phyloP scores from a whole-genome alignment of 2,888 invertebrate genomes.

The Embidobia sp. region DNA sequence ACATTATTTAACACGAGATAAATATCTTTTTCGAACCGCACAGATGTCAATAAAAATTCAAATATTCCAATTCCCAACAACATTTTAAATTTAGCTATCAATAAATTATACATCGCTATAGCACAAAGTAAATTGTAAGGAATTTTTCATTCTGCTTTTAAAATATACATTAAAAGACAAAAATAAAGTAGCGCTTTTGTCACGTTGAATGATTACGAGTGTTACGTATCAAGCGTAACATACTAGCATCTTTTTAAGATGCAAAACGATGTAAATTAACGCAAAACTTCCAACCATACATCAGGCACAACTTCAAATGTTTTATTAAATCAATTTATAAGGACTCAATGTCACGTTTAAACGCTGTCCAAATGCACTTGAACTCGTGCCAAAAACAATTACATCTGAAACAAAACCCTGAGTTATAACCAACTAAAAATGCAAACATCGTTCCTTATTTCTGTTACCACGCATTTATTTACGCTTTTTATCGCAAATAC shows the following conservation, averaged over 20 bases:
- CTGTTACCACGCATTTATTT: not conserved
- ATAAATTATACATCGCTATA: constrained; percentile 33
- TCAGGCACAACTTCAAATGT: constrained; percentile 78
- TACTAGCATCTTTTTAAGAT: constrained; percentile 29
- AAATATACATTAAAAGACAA: constrained; percentile 1
- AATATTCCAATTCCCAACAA: constrained; percentile 12
- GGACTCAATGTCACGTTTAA: constrained; percentile 53
- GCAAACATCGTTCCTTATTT: constrained; percentile 13
- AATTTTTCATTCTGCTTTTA: constrained; percentile 9
- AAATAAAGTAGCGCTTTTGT: constrained; percentile 44
- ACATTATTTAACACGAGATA: constrained; percentile 26
- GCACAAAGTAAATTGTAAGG: constrained; percentile 34
- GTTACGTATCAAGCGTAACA: constrained; percentile 36
- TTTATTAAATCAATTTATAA: constrained; percentile 77
- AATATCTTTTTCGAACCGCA: not conserved
- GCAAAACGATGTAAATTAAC: constrained; percentile 46
- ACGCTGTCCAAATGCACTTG: constrained; percentile 70
- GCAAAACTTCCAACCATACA: constrained; percentile 67
- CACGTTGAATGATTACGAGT: constrained; percentile 22
- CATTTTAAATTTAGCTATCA: constrained; percentile 9
- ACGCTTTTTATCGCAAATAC: constrained; percentile 4
- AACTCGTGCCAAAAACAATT: constrained; percentile 75
- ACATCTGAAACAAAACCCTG: constrained; percentile 56
- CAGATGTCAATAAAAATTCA: constrained; percentile 2
- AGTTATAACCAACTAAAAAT: constrained; percentile 30